Conservation (phyloP, 1,140 invertebrate genomes). For the Drosophila tristis region DNA sequence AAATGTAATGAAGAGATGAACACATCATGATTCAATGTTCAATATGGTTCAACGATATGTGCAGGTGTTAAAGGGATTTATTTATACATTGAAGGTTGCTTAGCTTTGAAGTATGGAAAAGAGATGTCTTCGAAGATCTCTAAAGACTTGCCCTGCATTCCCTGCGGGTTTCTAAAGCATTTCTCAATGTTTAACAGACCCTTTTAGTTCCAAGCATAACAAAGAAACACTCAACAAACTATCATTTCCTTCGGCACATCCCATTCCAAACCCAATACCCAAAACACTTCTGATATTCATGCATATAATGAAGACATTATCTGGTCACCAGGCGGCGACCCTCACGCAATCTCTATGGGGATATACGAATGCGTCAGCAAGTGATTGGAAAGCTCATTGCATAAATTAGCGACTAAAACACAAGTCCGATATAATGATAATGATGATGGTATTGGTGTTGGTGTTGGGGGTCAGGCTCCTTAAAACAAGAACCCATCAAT, state of each 20-base stretch:
- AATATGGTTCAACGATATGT: conserved; percentile 17
- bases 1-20: conserved; percentile 43
- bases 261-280: not conserved
- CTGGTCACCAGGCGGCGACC: conserved; percentile 12
- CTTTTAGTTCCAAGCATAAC: too few relatives aligned
- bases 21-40: conserved; percentile 4
- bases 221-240: too few relatives aligned
- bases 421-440: conserved; percentile 4
- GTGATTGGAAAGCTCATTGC: conserved; percentile 51
- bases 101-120: not conserved
- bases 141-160: not conserved
- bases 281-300: conserved; percentile 10
- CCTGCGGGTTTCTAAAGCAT: not conserved
- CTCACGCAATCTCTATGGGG: conserved; percentile 43
- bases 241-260: not conserved
- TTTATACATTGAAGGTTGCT: conserved; percentile 7
- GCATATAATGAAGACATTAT: conserved; percentile 50
- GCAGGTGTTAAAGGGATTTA: conserved; percentile 46
- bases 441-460: not conserved
- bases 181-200: too few relatives aligned
- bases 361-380: conserved; percentile 50
- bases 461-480: conserved; percentile 6
- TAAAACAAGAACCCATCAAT: conserved; percentile 50
- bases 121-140: not conserved
- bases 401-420: conserved; percentile 52